Percentiles rank a stretch among this genome's conserved stretches.
Conservation (phyloP, 2,888 invertebrate genomes). For the Andricus curvator region DNA sequence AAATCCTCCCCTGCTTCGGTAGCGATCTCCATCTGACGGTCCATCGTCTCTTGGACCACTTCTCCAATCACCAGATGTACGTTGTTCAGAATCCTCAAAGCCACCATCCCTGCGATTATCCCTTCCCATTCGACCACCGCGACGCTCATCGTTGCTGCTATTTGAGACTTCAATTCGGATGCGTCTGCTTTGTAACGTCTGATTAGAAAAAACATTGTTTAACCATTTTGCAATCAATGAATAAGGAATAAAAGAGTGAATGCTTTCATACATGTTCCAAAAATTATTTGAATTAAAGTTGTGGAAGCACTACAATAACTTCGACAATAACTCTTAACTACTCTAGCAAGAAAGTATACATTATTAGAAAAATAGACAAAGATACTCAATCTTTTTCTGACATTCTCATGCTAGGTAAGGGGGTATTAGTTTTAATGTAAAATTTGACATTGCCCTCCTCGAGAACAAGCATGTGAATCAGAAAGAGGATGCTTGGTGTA, state of each 20-base stretch:
- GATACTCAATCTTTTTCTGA: too few species aligned
- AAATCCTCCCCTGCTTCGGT: conserved; percentile 72
- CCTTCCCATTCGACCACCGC: conserved; percentile 79
- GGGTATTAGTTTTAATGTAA: too few species aligned
- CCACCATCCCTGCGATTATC: conserved; percentile 72
- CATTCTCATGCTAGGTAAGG: too few species aligned
- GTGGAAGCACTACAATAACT: too few species aligned
- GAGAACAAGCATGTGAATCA: too few species aligned
- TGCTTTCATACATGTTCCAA: too few species aligned
- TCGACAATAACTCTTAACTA: too few species aligned
- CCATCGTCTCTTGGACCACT: conserved; percentile 83
- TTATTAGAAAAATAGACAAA: too few species aligned
- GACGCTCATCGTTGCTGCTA: conserved; percentile 85
- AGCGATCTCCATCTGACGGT: conserved; percentile 75
- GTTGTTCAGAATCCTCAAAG: conserved; percentile 83
- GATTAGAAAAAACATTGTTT: conserved; percentile 41
- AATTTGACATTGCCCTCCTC: too few species aligned
- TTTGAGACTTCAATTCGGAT: conserved; percentile 90
- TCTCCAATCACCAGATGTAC: conserved; percentile 88
- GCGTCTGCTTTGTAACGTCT: conserved; percentile 87
- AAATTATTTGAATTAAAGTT: too few species aligned
- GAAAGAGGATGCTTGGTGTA: too few species aligned
- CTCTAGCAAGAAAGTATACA: too few species aligned
- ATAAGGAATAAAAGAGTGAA: not conserved
- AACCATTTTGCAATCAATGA: not conserved